Percentiles rank a stretch among this genome's conserved stretches.
Conservation (phyloP, 2,888 invertebrate species). For the Kuschelorhynchus macadamiae region DNA sequence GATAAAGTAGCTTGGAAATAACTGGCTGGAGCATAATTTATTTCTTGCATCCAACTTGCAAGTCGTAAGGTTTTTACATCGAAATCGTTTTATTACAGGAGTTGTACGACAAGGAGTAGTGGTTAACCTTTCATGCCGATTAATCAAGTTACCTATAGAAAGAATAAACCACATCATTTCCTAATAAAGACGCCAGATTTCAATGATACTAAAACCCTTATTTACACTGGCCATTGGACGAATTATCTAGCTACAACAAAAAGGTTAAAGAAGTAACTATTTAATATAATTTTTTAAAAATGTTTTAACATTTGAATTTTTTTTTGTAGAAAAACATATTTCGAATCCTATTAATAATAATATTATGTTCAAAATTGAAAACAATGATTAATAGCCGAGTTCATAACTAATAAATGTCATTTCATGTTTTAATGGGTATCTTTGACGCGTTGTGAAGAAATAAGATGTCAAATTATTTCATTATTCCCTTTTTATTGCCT, state of each 20-base stretch:
- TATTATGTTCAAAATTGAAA: no score
- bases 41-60: constrained; percentile 30
- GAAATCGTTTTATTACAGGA: constrained; percentile 28
- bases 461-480: background rate
- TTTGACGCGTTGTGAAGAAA: no score
- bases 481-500: constrained; percentile 1
- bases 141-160: constrained; percentile 31
- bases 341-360: no score
- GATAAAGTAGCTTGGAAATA: constrained; percentile 41
- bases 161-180: constrained; percentile 30
- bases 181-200: constrained; percentile 8
- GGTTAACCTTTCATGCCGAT: constrained; percentile 20
- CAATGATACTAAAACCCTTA: constrained; percentile 18
- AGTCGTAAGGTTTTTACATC: constrained; percentile 1
- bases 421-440: no score
- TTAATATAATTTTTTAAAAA: no score
- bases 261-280: no score
- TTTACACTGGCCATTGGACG: no score
- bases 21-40: constrained; percentile 25
- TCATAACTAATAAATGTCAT: no score
- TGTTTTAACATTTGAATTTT: no score
- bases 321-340: no score
- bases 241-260: no score
- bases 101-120: constrained; percentile 21
- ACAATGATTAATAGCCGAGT: no score